Conservation (phyloP, 2,113 vertebrate genomes). For the Apodemus speciosus region DNA sequence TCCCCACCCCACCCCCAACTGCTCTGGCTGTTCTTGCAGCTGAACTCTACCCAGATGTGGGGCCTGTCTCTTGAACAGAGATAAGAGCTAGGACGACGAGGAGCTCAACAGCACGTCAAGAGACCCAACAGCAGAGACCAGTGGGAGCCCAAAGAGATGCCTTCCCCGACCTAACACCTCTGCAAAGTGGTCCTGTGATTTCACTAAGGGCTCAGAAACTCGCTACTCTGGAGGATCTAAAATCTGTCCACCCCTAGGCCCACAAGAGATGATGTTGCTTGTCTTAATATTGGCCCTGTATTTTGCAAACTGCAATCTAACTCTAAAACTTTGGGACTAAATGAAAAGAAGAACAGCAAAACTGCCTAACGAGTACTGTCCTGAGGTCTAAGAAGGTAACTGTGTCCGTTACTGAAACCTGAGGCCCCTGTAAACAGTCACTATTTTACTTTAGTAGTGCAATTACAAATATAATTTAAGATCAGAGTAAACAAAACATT, state of each 20-base stretch:
- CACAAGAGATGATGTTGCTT: constrained; percentile 30
- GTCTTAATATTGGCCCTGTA: constrained; percentile 20
- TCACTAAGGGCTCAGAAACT: neutral
- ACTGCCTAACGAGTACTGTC: constrained; percentile 47
- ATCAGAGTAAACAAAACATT: constrained; percentile 58
- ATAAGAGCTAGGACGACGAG: constrained; percentile 25
- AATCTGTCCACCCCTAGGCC: constrained; percentile 11
- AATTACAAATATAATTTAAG: constrained; percentile 52
- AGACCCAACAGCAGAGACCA: constrained; percentile 25
- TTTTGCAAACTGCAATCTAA: constrained; percentile 49
- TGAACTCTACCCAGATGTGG: constrained; percentile 36
- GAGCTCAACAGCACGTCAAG: constrained; percentile 20
- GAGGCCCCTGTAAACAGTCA: constrained; percentile 34
- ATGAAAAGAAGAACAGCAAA: constrained; percentile 47
- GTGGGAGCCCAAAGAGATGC: constrained; percentile 14
- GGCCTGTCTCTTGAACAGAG: constrained; percentile 23
- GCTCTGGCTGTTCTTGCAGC: constrained; percentile 30
- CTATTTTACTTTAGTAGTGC: constrained; percentile 51
- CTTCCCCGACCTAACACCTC: neutral
- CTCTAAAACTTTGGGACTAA: constrained; percentile 49
- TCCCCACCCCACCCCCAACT: neutral
- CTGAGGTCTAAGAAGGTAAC: constrained; percentile 40
- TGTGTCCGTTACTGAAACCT: constrained; percentile 34
- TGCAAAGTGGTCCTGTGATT: constrained; percentile 51
- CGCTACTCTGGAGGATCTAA: constrained; percentile 34